Base-by-base conservation (phyloP, 2,113 vertebrate genomes). In the Gyps fulvus region DNA sequence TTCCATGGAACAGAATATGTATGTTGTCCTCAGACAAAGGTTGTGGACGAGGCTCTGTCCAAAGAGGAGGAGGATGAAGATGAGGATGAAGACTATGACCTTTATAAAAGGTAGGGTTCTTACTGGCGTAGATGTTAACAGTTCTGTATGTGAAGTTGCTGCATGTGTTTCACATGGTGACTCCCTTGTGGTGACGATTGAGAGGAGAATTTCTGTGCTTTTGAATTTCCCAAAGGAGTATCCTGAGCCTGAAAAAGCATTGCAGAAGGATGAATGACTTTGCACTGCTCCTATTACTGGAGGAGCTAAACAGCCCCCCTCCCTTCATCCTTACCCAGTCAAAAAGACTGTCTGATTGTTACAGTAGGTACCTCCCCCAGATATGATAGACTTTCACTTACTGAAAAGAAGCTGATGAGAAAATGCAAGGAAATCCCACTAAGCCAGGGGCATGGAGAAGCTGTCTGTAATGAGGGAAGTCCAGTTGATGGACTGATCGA, bases 1-100 rank as follows among this genome's bases (percentile, higher is more conserved):
- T 99, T 99, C 98, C 98, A 98, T 0, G 99, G 99, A 79, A 99
- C 99, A 1, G 99, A 99, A 49, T 99, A 99, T 1, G 99, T 99
- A 5, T 99, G 99, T 97, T 99, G 99, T 95, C 99, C 99, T 34
- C 96, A 98, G 74, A 97, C 98, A 1, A 99, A 98, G 83, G 71
- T 96, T 3, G 97, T 97, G 36, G 98, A 98, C 52, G 98, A 93
- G n/a, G 84, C 98, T 16, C 83, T 98, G 54, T 98, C 98, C 47
- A 98, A 98, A 93, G 99, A 99, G 71, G 98, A 99, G 0, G 98
- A 97, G 7, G 98, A 99, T 8, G 98, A 98, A 2, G 97, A 97
- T 0, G 97, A 97, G 7, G 98, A 98, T 61, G 98, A 98, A 58
- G 98, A 98, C 90, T 98, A 98, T 13, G 97, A 98, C 21, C 61